These are phyloP conservation scores for Brachionus asplanchnoidis DNA, from an alignment of 1,140 invertebrate species.

Conservation along the genomic window DNA sequence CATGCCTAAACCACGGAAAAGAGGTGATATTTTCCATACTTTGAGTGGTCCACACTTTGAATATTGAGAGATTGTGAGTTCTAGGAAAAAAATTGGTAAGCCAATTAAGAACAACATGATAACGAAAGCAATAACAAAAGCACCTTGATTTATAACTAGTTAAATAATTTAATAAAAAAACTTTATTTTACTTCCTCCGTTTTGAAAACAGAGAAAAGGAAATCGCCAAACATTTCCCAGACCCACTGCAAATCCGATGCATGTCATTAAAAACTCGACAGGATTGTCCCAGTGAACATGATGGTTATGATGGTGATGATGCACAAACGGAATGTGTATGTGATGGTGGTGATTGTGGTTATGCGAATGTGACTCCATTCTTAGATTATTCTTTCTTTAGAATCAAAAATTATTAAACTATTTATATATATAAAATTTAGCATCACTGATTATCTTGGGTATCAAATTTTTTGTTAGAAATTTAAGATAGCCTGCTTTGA, in stretches of 20 bases:
- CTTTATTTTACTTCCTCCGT: constrained; percentile 70
- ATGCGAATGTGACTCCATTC: neutral
- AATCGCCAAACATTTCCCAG: constrained; percentile 91
- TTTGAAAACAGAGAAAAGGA: constrained; percentile 86
- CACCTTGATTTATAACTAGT: constrained; percentile 56
- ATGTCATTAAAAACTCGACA: constrained; percentile 32
- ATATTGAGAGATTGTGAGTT: constrained; percentile 72
- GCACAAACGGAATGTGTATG: neutral
- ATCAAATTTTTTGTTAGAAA: neutral
- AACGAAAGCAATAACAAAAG: constrained; percentile 67
- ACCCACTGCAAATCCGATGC: constrained; percentile 56
- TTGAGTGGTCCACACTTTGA: constrained; percentile 70
- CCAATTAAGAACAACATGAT: constrained; percentile 64
- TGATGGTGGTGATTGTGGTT: constrained; percentile 5
- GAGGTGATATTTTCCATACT: constrained; percentile 71
- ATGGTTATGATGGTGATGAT: neutral
- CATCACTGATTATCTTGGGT: neutral
- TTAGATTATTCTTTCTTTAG: neutral
- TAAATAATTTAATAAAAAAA: neutral
- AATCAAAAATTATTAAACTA: neutral
- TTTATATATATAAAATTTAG: neutral
- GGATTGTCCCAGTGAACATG: constrained; percentile 37
- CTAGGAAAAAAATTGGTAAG: constrained; percentile 69
- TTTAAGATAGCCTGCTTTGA: neutral
- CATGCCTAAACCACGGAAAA: constrained; percentile 66